Percentiles rank a stretch among this genome's conserved stretches.
Evolutionary conservation across 1,140 invertebrate species (phyloP).

Genomic region (Octopus bimaculoides): DNA sequence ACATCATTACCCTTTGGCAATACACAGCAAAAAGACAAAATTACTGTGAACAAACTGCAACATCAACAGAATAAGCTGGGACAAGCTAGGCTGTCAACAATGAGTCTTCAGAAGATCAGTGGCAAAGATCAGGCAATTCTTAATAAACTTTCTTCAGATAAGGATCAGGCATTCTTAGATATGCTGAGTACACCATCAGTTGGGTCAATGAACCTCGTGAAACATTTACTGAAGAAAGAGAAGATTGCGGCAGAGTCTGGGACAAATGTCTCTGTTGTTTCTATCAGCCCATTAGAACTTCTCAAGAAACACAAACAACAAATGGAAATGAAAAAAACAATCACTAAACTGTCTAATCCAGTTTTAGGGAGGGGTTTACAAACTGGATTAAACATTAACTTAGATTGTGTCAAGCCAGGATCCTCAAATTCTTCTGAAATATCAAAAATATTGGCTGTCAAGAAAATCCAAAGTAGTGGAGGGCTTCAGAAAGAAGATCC

Average conservation of each 20-base stretch:
- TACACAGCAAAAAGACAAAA: constrained; percentile 31
- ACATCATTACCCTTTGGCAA: constrained; percentile 25
- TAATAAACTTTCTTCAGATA: constrained; percentile 28
- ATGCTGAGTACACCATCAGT: constrained; percentile 38
- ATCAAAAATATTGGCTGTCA: constrained; percentile 29
- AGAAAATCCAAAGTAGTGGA: constrained; percentile 42
- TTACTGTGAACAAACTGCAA: constrained; percentile 44
- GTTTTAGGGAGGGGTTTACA: constrained; percentile 41
- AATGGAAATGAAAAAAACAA: constrained; percentile 15
- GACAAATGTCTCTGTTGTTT: neutral
- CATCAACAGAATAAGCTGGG: constrained; percentile 22
- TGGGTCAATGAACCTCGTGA: constrained; percentile 55
- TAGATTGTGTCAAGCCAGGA: constrained; percentile 22
- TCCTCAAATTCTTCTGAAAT: neutral
- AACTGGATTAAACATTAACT: constrained; percentile 35
- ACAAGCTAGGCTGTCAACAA: constrained; percentile 37
- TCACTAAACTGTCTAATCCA: constrained; percentile 19
- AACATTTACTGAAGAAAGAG: constrained; percentile 50
- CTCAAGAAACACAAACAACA: constrained; percentile 40
- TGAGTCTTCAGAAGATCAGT: constrained; percentile 41
- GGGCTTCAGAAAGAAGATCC: constrained; percentile 48
- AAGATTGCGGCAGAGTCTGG: constrained; percentile 16
- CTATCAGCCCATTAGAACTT: constrained; percentile 38
- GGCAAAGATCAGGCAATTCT: constrained; percentile 30
- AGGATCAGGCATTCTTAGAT: constrained; percentile 19